Conservation (phyloP, 2,113 vertebrate species). For the Capreolus pygargus region DNA sequence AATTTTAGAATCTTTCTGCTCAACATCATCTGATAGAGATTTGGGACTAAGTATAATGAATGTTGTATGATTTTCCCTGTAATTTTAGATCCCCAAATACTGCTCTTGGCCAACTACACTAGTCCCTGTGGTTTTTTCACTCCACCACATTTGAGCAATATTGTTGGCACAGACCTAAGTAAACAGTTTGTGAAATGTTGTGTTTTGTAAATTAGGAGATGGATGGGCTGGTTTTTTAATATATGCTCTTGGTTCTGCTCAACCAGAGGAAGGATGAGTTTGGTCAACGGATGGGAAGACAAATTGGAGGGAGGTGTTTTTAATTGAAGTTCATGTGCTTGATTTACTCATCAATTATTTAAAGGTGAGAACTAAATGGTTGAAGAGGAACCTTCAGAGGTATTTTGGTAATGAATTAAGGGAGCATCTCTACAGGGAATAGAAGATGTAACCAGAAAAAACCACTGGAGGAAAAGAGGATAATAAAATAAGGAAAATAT, state of each 20-base stretch:
- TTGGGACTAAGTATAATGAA: constrained; percentile 64
- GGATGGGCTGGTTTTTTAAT: constrained; percentile 46
- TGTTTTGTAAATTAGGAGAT: constrained; percentile 69
- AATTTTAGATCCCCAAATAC: constrained; percentile 70
- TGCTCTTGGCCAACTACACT: constrained; percentile 52
- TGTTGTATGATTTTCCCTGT: constrained; percentile 62
- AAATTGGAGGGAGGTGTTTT: neutral
- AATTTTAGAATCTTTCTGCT: constrained; percentile 63
- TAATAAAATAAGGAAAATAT: neutral
- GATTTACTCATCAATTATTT: neutral
- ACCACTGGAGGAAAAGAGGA: neutral
- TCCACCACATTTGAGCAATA: constrained; percentile 66
- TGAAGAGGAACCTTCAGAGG: neutral
- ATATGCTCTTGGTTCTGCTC: neutral
- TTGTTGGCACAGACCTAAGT: constrained; percentile 54
- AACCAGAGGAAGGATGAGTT: neutral
- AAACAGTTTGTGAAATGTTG: constrained; percentile 68
- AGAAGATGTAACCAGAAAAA: neutral
- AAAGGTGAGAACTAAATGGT: neutral
- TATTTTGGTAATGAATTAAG: neutral
- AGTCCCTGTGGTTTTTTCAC: constrained; percentile 59
- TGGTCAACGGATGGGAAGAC: neutral
- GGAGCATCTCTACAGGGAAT: neutral
- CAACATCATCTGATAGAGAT: constrained; percentile 71
- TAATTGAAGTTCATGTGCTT: neutral